These are phyloP conservation scores for Drosophila parthenogenetica DNA, from an alignment of 2,888 invertebrate genomes.

Conservation along the genomic window DNA sequence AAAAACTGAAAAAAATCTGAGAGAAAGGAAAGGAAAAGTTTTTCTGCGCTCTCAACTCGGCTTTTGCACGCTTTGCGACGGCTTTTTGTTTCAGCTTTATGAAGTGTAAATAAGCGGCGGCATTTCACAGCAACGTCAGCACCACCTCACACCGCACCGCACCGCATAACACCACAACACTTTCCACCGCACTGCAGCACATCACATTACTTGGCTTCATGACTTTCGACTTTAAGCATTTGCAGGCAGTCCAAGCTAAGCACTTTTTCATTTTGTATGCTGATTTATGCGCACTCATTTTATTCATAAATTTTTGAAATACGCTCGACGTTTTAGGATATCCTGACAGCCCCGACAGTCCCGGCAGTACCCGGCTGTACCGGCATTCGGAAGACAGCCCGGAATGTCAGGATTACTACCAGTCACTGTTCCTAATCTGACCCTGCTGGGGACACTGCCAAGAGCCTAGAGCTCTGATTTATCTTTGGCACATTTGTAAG, in stretches of 20 bases:
- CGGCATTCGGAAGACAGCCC: slow-evolving; percentile 1
- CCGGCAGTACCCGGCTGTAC: not conserved
- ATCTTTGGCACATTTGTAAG: slow-evolving; percentile 51
- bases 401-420: slow-evolving; percentile 3
- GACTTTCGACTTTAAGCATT: slow-evolving; percentile 39
- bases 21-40: slow-evolving; percentile 21
- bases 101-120: slow-evolving; percentile 75
- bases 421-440: slow-evolving; percentile 1
- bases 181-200: not conserved
- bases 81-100: slow-evolving; percentile 66
- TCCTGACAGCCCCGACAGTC: slow-evolving; percentile 36
- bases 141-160: slow-evolving; percentile 2
- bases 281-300: slow-evolving; percentile 78
- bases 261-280: slow-evolving; percentile 60
- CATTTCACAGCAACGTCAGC: slow-evolving; percentile 61
- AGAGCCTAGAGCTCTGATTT: slow-evolving; percentile 55
- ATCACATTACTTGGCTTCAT: slow-evolving; percentile 27
- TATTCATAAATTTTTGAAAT: slow-evolving; percentile 73
- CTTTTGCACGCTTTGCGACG: slow-evolving; percentile 17
- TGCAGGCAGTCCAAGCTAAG: slow-evolving; percentile 25
- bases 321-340: slow-evolving; percentile 32
- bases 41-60: slow-evolving; percentile 18
- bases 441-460: slow-evolving; percentile 15
- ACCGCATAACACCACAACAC: slow-evolving; percentile 2
- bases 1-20: slow-evolving; percentile 2